A percentile compares a stretch with the other conserved stretches of the same genome.
These are phyloP conservation scores for Lanistes nyassanus DNA, from an alignment of 1,140 invertebrate species.

Conservation along the genomic window DNA sequence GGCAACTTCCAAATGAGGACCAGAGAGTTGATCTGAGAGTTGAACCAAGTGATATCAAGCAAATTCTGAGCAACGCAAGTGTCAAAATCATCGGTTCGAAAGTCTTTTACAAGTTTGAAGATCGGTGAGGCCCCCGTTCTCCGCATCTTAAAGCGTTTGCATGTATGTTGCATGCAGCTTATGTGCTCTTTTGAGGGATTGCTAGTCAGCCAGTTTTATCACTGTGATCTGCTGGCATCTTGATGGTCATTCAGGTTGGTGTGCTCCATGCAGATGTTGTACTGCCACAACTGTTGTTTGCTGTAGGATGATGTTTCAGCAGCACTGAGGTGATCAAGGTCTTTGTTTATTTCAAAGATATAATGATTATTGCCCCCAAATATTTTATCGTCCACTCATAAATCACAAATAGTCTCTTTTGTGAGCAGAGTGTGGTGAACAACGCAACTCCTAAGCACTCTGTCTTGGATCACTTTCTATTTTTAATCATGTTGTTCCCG, in stretches of 20 bases:
- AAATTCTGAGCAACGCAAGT: not conserved
- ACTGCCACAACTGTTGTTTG: not conserved
- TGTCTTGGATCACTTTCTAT: no score
- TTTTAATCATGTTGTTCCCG: no score
- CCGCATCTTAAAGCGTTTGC: not conserved
- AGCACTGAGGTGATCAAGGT: no score
- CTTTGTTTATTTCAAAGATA: no score
- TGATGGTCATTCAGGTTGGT: not conserved
- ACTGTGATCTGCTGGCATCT: not conserved
- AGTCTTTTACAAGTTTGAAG: slow-evolving; percentile 23
- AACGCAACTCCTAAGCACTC: no score
- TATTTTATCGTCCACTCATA: no score
- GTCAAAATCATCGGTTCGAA: slow-evolving; percentile 17
- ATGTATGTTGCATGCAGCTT: not conserved
- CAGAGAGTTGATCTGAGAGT: slow-evolving; percentile 2
- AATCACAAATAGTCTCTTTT: no score
- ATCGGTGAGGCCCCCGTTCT: not conserved
- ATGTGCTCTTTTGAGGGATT: not conserved
- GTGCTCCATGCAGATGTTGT: not conserved
- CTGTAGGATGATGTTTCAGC: not conserved
- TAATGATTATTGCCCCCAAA: no score
- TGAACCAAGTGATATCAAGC: slow-evolving; percentile 7
- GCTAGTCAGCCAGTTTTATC: not conserved
- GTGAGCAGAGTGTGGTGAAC: no score
- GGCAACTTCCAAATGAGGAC: slow-evolving; percentile 14